phyloP scores from a whole-genome alignment of 2,113 vertebrate species.

The Lepus europaeus region DNA sequence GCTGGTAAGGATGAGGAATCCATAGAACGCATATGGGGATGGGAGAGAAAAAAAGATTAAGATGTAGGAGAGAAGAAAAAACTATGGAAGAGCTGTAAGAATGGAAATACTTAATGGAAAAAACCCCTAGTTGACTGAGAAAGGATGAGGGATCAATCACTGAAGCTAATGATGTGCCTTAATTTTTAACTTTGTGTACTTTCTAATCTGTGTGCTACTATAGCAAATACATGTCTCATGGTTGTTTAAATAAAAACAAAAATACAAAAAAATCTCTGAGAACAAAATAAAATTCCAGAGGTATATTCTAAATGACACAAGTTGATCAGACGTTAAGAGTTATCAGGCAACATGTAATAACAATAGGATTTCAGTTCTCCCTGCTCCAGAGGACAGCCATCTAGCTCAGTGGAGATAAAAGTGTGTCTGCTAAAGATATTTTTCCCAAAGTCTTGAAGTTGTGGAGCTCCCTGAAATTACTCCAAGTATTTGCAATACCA shows the following conservation, averaged over 20 bases:
- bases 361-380: not conserved
- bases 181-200: constrained; percentile 53
- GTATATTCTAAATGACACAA: not conserved
- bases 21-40: constrained; percentile 7
- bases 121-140: not conserved
- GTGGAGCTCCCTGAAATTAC: not conserved
- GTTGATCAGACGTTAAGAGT: not conserved
- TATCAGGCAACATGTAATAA: not conserved
- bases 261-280: not conserved
- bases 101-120: not conserved
- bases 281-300: constrained; percentile 32
- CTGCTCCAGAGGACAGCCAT: not conserved
- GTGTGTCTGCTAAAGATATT: not conserved
- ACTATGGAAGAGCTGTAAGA: not conserved
- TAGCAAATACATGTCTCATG: not conserved
- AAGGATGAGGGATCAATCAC: not conserved
- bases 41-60: not conserved
- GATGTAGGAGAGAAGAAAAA: not conserved
- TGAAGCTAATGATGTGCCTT: not conserved
- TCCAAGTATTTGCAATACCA: not conserved
- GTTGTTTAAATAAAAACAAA: not conserved
- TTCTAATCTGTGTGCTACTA: not conserved
- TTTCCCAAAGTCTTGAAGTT: not conserved
- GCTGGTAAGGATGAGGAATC: not conserved
- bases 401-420: not conserved